Evolutionary conservation across 2,888 invertebrate species (phyloP), one percentile per base, ranked within the genome.

Genomic region (Dysmachus trigonus): DNA sequence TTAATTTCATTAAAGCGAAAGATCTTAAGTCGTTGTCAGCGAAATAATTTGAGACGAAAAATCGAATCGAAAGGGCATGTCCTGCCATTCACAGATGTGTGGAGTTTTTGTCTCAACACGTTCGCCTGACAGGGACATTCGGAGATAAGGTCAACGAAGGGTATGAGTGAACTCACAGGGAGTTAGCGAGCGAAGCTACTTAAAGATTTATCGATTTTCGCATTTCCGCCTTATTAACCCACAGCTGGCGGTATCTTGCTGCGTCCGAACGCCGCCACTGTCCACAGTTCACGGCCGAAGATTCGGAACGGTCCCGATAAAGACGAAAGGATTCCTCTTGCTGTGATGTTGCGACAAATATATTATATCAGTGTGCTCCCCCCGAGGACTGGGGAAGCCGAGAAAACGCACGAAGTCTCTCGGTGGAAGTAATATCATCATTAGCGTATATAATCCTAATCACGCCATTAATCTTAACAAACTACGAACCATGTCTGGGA

Each of bases 391-490:
- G n/a, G n/a, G n/a, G n/a, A n/a, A n/a, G n/a, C n/a, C n/a, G n/a
- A n/a, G 2, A 15, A 77, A 30, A 47, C 30, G 22, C 53, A 35
- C 18, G 22, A 71, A 35, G 4, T 10, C 62, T 31, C 35, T 62
- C 13, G 82, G 35, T 53, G 82, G 82, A 53, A 62, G 82, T 82
- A 82, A 82, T 82, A 82, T 82, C 71, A 82, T 82, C 82, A 82
- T 82, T 82, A 82, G 82, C 82, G 82, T 82, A 82, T 82, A 82
- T 82, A 82, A 82, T 82, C 62, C 82, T 82, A 82, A 82, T 82
- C 82, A 82, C 82, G 35, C 53, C 82, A 82, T 82, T 82, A 82
- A 82, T 82, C 82, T 82, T 33, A 62, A 62, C 62, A 82, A 82
- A 82, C 82, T 82, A 82, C 82, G 82, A 82, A 82, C 82, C 82